phyloP scores from a whole-genome alignment of 2,113 vertebrate genomes.

The Hystrix cristata region DNA sequence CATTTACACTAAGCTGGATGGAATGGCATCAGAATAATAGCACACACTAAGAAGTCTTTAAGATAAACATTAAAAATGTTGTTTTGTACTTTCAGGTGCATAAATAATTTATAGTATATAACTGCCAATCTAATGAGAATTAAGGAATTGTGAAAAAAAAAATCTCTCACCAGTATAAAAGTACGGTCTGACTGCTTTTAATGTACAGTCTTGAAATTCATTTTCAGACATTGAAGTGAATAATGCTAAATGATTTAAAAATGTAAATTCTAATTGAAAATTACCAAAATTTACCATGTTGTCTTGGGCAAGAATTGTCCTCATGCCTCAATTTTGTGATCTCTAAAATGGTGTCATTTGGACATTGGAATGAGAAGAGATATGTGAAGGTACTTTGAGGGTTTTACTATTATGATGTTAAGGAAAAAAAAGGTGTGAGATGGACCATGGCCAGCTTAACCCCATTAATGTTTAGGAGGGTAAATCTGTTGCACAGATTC shows the following conservation, averaged over 20 bases:
- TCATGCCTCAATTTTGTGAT: not conserved
- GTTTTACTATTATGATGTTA: not conserved
- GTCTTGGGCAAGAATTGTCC: not conserved
- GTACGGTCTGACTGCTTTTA: not conserved
- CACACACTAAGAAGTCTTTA: constrained; percentile 52
- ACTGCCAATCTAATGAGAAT: constrained; percentile 35
- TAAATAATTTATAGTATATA: constrained; percentile 48
- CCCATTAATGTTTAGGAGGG: not conserved
- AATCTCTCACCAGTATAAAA: not conserved
- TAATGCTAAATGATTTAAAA: not conserved
- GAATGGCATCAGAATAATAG: constrained; percentile 14
- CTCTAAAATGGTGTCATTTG: not conserved
- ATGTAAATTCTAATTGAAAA: not conserved
- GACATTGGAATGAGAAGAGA: not conserved
- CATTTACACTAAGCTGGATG: not conserved
- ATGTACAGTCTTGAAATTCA: not conserved
- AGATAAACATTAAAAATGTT: constrained; percentile 66
- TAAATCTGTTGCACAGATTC: not conserved
- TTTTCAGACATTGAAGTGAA: not conserved
- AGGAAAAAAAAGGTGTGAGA: not conserved
- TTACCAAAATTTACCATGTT: not conserved
- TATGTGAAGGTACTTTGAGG: not conserved
- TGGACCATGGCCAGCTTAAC: not conserved
- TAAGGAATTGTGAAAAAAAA: constrained; percentile 17
- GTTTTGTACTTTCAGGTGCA: constrained; percentile 25